Evolutionary conservation across 2,888 invertebrate genomes (phyloP).

Genomic region (Chymomyza procnemis): DNA sequence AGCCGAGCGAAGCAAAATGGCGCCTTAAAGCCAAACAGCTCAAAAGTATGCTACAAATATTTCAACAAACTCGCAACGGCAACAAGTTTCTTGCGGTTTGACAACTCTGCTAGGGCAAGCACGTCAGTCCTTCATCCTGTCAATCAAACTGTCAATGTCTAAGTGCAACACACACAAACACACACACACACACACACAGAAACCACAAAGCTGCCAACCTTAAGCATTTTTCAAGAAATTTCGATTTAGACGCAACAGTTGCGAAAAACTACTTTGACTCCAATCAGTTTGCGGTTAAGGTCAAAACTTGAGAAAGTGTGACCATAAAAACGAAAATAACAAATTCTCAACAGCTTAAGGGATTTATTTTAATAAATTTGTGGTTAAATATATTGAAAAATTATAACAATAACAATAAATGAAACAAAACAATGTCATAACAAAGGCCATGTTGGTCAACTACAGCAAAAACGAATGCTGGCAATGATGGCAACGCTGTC

Average conservation of each 20-base stretch:
- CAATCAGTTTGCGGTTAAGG: neutral
- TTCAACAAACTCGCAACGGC: neutral
- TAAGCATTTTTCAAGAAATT: neutral
- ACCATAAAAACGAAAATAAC: no score
- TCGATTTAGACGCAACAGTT: neutral
- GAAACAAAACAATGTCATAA: no score
- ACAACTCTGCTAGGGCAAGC: neutral
- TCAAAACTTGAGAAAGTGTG: no score
- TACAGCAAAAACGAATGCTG: no score
- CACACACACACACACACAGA: constrained; percentile 12
- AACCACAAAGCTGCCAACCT: constrained; percentile 10
- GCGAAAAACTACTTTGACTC: neutral
- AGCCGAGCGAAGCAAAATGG: no score
- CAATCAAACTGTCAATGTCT: constrained; percentile 59
- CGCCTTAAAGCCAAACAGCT: neutral
- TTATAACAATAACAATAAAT: no score
- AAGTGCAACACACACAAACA: constrained; percentile 28
- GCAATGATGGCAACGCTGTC: no score
- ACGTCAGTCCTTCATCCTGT: constrained; percentile 14
- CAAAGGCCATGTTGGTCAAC: no score
- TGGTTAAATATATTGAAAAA: no score
- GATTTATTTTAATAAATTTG: no score
- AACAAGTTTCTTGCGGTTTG: neutral
- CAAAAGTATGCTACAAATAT: neutral
- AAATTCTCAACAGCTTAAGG: no score